Conservation (phyloP, 2,888 invertebrate species). For the Amaurobius ferox region DNA sequence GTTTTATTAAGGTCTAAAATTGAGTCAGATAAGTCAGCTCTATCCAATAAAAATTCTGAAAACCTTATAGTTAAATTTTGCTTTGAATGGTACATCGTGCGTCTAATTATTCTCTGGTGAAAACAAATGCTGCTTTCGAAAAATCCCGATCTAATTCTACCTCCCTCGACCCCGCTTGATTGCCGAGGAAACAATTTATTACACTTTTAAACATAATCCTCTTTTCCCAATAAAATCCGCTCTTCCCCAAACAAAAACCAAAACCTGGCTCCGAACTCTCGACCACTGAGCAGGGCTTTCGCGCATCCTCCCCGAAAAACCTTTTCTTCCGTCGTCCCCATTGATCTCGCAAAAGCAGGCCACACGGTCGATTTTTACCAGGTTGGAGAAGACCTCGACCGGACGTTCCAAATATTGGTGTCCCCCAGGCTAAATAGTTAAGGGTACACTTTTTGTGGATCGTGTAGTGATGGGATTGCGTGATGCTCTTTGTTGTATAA, state of each 20-base stretch:
- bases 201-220: conserved; percentile 5
- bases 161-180: background rate
- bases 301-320: background rate
- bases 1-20: too few species aligned
- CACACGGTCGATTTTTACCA: conserved; percentile 1
- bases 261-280: background rate
- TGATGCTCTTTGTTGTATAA: too few species aligned
- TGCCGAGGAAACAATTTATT: background rate
- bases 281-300: background rate
- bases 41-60: too few species aligned
- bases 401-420: too few species aligned
- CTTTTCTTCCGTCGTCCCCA: background rate
- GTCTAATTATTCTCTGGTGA: too few species aligned
- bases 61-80: too few species aligned
- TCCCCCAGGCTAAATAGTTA: too few species aligned
- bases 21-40: too few species aligned
- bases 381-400: background rate
- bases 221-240: conserved; percentile 8
- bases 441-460: too few species aligned
- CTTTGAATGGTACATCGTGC: too few species aligned
- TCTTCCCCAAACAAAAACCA: conserved; percentile 1
- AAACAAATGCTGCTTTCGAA: background rate
- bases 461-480: too few species aligned
- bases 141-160: background rate
- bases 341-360: conserved; percentile 1